phyloP scores from a whole-genome alignment of 2,888 invertebrate species.

The Seladonia tumulorum region DNA sequence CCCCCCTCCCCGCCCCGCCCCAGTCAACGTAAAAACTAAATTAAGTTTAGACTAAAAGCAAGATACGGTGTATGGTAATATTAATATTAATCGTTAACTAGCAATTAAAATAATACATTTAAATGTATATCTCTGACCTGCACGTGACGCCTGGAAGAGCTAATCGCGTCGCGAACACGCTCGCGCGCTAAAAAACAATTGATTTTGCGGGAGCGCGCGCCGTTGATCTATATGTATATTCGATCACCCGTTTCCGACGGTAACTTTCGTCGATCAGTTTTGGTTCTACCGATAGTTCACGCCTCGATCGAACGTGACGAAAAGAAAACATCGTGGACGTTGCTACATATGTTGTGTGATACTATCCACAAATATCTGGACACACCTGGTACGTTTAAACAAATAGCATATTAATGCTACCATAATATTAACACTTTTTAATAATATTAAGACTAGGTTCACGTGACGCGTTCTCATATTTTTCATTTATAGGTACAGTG shows the following conservation, averaged over 20 bases:
- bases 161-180: conserved; percentile 37
- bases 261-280: conserved; percentile 30
- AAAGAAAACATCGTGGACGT: conserved; percentile 30
- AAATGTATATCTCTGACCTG: conserved; percentile 63
- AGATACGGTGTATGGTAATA: conserved; percentile 74
- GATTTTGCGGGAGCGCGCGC: conserved; percentile 25
- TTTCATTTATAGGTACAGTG: too few relatives aligned
- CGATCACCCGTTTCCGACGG: conserved; percentile 32
- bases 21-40: conserved; percentile 65
- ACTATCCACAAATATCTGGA: not conserved
- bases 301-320: conserved; percentile 6
- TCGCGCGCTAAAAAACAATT: conserved; percentile 7
- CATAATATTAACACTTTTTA: not conserved
- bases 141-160: conserved; percentile 60
- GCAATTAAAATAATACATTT: conserved; percentile 74
- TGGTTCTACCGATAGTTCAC: not conserved
- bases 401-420: not conserved
- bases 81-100: conserved; percentile 76
- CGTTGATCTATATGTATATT: conserved; percentile 4
- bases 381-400: not conserved
- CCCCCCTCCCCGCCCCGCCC: not conserved
- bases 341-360: too few relatives aligned
- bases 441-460: not conserved
- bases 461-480: too few relatives aligned
- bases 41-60: conserved; percentile 78